Evolutionary conservation across 1,140 invertebrate species (phyloP).

Genomic region (Drosophila sechellia): DNA sequence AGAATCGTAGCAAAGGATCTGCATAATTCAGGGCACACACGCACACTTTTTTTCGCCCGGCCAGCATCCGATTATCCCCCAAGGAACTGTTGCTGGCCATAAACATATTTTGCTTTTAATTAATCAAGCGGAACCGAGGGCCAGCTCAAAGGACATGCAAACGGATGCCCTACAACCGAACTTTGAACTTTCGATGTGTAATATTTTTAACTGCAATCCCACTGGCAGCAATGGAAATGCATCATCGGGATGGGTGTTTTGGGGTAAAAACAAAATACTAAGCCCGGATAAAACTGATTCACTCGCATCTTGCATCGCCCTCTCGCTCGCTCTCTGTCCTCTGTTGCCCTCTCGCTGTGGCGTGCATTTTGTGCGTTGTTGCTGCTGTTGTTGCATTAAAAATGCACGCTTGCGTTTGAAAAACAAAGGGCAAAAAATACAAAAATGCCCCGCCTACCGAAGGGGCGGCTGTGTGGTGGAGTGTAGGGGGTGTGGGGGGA

Average conservation of each 20-base stretch:
- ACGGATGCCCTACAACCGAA: conserved; percentile 66
- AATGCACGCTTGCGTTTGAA: conserved; percentile 84
- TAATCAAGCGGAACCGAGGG: conserved; percentile 67
- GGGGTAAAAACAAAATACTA: conserved; percentile 59
- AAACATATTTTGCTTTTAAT: conserved; percentile 79
- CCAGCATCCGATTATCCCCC: conserved; percentile 46
- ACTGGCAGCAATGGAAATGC: conserved; percentile 25
- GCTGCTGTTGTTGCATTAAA: conserved; percentile 69
- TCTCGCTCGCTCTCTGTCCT: not conserved
- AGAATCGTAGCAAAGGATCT: conserved; percentile 33
- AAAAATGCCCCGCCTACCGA: conserved; percentile 82
- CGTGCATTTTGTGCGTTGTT: conserved; percentile 9
- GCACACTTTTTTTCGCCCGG: conserved; percentile 25
- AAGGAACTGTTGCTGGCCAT: conserved; percentile 58
- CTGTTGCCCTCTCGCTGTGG: not conserved
- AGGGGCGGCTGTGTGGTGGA: not conserved
- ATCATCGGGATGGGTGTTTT: conserved; percentile 1
- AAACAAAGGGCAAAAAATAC: conserved; percentile 67
- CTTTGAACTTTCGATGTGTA: conserved; percentile 73
- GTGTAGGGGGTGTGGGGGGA: not conserved
- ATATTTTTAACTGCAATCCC: conserved; percentile 58
- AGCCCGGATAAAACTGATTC: conserved; percentile 53
- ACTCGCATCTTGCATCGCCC: conserved; percentile 1
- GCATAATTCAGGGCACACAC: conserved; percentile 61
- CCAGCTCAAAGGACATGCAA: conserved; percentile 61